Evolutionary conservation across 2,888 invertebrate genomes (phyloP).

Genomic region (Drosophila maculinotata): DNA sequence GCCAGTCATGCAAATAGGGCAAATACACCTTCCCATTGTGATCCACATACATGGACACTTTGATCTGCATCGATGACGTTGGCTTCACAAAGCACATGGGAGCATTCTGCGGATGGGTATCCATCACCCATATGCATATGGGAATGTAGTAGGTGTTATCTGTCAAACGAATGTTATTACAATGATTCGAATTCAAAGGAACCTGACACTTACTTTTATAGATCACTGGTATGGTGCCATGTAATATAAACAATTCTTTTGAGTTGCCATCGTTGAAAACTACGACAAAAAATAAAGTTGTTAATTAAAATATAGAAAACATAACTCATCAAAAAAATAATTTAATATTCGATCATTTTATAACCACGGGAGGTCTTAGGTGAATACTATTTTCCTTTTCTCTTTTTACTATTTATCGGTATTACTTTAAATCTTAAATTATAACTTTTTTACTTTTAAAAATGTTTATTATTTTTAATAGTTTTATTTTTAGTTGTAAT

Average conservation of each 20-base stretch:
- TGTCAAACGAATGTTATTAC: constrained; percentile 71
- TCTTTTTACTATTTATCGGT: no score
- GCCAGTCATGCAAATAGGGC: constrained; percentile 98
- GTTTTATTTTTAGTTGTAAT: no score
- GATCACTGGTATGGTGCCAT: constrained; percentile 96
- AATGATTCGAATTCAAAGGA: neutral
- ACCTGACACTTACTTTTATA: constrained; percentile 91
- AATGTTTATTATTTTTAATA: no score
- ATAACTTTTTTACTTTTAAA: no score
- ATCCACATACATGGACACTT: constrained; percentile 97
- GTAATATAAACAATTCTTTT: constrained; percentile 92
- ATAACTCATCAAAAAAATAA: neutral
- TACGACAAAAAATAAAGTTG: constrained; percentile 73
- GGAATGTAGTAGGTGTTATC: constrained; percentile 97
- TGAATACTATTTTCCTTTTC: no score
- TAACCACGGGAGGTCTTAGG: no score
- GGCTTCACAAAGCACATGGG: constrained; percentile 98
- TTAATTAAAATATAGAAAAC: neutral
- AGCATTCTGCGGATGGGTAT: constrained; percentile 98
- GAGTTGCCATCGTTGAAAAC: constrained; percentile 95
- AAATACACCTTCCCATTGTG: constrained; percentile 97
- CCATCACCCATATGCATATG: constrained; percentile 97
- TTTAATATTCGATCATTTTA: no score
- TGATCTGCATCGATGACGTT: constrained; percentile 97
- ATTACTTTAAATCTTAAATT: no score